phyloP scores from a whole-genome alignment of 1,140 invertebrate species.

The Camponotus floridanus region DNA sequence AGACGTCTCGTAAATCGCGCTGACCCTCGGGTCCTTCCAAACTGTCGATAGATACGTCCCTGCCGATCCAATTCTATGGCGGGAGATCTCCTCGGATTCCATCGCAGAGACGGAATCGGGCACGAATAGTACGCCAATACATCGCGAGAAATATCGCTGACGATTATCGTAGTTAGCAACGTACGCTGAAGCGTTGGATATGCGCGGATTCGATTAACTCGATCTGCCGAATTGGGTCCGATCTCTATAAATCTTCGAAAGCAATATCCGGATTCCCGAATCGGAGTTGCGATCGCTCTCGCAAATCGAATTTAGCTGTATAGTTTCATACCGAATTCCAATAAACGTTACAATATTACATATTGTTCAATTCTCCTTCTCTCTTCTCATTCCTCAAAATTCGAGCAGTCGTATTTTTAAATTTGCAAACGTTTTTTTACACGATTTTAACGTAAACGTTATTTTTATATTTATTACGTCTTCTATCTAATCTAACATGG shows the following conservation, averaged over 20 bases:
- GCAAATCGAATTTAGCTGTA: not conserved
- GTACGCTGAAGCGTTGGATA: not conserved
- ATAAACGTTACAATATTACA: not conserved
- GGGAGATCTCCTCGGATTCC: slow-evolving; percentile 33
- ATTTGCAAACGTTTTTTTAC: not conserved
- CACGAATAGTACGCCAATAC: slow-evolving; percentile 9
- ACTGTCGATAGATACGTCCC: slow-evolving; percentile 60
- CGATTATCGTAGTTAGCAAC: slow-evolving; percentile 16
- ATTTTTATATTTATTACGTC: not conserved
- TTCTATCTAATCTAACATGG: no score
- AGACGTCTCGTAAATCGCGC: slow-evolving; percentile 70
- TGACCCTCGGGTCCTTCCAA: slow-evolving; percentile 31
- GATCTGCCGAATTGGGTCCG: not conserved
- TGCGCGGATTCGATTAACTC: slow-evolving; percentile 21
- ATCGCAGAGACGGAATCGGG: slow-evolving; percentile 26
- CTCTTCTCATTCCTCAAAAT: not conserved
- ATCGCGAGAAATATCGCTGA: slow-evolving; percentile 35
- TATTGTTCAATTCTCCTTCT: not conserved
- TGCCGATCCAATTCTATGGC: slow-evolving; percentile 64
- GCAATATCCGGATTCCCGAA: not conserved
- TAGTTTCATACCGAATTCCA: not conserved
- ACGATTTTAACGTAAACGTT: not conserved
- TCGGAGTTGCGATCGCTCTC: not conserved
- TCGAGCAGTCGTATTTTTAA: not conserved
- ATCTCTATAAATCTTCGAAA: not conserved